Evolutionary conservation across 2,888 invertebrate species (phyloP).

Genomic region (Ochlodes sylvanus): DNA sequence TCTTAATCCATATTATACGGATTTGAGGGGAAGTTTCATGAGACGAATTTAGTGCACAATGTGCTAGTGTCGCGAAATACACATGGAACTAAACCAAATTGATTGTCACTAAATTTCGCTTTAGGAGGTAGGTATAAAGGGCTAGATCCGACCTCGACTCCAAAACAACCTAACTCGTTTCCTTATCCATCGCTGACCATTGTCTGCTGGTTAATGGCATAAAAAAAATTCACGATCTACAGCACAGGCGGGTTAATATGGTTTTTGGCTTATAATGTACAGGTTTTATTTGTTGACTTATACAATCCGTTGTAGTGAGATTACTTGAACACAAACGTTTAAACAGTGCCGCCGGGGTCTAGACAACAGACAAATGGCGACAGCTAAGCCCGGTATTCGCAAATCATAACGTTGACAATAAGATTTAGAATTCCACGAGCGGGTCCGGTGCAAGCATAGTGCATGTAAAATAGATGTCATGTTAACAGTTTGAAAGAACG

Average conservation of each 20-base stretch:
- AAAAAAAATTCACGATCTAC: too few species aligned
- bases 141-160: too few species aligned
- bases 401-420: conserved; percentile 30
- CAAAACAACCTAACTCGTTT: too few species aligned
- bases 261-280: too few species aligned
- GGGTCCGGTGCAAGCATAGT: conserved; percentile 13
- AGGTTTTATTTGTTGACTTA: neutral
- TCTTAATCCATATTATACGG: conserved; percentile 6
- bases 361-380: conserved; percentile 16
- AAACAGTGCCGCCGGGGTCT: neutral
- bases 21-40: neutral
- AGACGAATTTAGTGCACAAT: neutral
- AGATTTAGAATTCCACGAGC: conserved; percentile 21
- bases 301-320: neutral
- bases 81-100: too few species aligned
- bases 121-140: too few species aligned
- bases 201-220: too few species aligned
- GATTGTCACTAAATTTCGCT: too few species aligned
- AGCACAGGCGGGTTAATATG: too few species aligned
- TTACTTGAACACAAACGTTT: neutral
- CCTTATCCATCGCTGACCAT: too few species aligned
- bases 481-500: conserved; percentile 32
- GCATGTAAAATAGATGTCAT: conserved; percentile 31
- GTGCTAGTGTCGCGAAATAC: too few species aligned
- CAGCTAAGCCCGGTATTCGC: conserved; percentile 4